Conservation (phyloP, 2,113 vertebrate genomes). For the Holacanthus passer region DNA sequence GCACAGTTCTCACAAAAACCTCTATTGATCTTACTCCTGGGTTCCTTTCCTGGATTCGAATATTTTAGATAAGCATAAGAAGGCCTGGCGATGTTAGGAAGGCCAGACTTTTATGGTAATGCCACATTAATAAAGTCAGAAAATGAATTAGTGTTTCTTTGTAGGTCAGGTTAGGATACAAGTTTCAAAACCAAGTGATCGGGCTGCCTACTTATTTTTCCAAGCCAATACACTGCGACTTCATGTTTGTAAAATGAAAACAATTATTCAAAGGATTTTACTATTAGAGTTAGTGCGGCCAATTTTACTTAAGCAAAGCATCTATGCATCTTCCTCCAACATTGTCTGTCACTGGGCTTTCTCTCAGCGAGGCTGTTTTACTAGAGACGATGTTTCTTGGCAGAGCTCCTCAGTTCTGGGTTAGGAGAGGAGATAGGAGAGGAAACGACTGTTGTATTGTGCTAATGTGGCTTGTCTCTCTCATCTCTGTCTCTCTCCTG, state of each 20-base stretch:
- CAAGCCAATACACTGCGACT: not conserved
- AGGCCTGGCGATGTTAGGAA: slow-evolving; percentile 35
- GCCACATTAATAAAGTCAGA: slow-evolving; percentile 29
- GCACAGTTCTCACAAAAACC: slow-evolving; percentile 64
- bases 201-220: not conserved
- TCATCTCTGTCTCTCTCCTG: slow-evolving; percentile 19
- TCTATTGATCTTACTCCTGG: slow-evolving; percentile 70
- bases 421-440: slow-evolving; percentile 38
- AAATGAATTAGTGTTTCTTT: slow-evolving; percentile 53
- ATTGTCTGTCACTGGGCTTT: not conserved
- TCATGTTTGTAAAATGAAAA: slow-evolving; percentile 2
- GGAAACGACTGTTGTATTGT: slow-evolving; percentile 57
- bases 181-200: slow-evolving; percentile 26
- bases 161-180: slow-evolving; percentile 53
- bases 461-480: slow-evolving; percentile 51
- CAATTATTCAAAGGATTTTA: not conserved
- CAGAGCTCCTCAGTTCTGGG: slow-evolving; percentile 22
- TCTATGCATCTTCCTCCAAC: not conserved
- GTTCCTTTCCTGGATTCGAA: slow-evolving; percentile 43
- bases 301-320: not conserved
- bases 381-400: slow-evolving; percentile 45
- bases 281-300: not conserved
- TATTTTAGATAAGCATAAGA: slow-evolving; percentile 66
- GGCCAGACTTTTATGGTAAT: slow-evolving; percentile 54
- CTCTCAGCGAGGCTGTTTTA: slow-evolving; percentile 20